Percentiles rank a stretch among this genome's conserved stretches.
Conservation (phyloP, 92 coral and sea anemone species). For the Epizoanthus ramosus region DNA sequence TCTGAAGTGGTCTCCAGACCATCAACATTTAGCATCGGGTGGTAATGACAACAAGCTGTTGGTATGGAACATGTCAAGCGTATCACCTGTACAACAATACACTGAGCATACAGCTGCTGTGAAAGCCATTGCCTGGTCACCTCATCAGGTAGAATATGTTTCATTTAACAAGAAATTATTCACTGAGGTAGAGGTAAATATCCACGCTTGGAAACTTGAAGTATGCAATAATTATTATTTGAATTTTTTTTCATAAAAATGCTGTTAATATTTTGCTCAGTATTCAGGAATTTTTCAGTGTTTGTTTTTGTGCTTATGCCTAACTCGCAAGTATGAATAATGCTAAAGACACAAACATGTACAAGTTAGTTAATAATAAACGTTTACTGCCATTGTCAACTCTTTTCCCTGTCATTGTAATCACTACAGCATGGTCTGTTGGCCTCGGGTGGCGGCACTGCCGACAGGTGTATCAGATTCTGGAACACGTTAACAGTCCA, state of each 20-base stretch:
- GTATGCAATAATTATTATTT: too few relatives aligned
- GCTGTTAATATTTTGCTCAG: too few relatives aligned
- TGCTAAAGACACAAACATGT: too few relatives aligned
- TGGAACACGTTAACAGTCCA: constrained; percentile 98
- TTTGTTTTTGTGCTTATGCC: too few relatives aligned
- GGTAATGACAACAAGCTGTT: constrained; percentile 96
- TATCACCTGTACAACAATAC: constrained; percentile 90
- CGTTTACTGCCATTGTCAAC: too few relatives aligned
- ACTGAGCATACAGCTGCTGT: constrained; percentile 99
- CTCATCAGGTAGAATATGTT: constrained; percentile 82
- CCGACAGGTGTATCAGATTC: constrained; percentile 93
- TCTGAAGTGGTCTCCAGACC: constrained; percentile 98
- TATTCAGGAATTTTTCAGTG: too few relatives aligned
- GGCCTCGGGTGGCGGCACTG: constrained; percentile 99
- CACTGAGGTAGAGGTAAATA: neutral
- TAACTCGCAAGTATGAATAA: too few relatives aligned
- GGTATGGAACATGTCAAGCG: constrained; percentile 85
- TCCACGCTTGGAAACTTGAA: too few relatives aligned
- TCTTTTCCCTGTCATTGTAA: too few relatives aligned
- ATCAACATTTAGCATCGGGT: constrained; percentile 98
- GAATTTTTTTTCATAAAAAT: too few relatives aligned
- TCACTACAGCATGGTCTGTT: constrained; percentile 83
- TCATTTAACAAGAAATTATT: neutral
- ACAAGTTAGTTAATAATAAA: too few relatives aligned
- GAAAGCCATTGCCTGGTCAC: constrained; percentile 99